Percentiles rank a stretch among this genome's conserved stretches.
phyloP scores from a whole-genome alignment of 2,888 invertebrate species.

The Galerucella calmariensis region DNA sequence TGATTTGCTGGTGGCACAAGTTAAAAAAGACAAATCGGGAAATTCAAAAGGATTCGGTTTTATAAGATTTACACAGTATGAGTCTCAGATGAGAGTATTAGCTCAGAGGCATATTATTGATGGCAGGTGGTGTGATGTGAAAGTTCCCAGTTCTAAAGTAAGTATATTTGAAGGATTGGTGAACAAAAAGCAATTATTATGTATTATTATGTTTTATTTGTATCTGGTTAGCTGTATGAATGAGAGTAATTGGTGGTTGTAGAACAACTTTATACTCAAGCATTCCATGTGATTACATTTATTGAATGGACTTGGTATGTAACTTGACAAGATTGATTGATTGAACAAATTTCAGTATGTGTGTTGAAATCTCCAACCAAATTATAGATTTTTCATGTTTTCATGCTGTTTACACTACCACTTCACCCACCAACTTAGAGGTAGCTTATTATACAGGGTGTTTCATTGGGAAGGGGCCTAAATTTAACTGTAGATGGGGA shows the following conservation, averaged over 20 bases:
- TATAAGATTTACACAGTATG: constrained; percentile 94
- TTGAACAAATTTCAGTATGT: no score
- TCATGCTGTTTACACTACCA: no score
- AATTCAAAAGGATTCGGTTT: constrained; percentile 99
- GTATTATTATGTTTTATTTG: background rate
- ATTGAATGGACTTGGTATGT: no score
- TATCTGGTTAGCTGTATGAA: background rate
- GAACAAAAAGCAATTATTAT: background rate
- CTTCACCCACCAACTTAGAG: no score
- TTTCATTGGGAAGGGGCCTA: no score
- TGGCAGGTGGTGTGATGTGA: constrained; percentile 98
- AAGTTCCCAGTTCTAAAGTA: constrained; percentile 95
- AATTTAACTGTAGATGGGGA: no score
- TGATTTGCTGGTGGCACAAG: constrained; percentile 97
- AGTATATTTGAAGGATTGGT: constrained; percentile 38
- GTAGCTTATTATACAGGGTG: no score
- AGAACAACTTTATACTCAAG: background rate
- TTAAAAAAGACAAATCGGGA: constrained; percentile 91
- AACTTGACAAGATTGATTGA: no score
- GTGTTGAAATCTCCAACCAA: no score
- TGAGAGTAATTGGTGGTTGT: background rate
- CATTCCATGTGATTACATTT: no score
- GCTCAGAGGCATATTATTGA: constrained; percentile 97
- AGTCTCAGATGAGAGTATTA: constrained; percentile 94
- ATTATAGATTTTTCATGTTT: no score